These are phyloP conservation scores for Ischnus inquisitorius DNA, from an alignment of 2,888 invertebrate species.

Conservation along the genomic window DNA sequence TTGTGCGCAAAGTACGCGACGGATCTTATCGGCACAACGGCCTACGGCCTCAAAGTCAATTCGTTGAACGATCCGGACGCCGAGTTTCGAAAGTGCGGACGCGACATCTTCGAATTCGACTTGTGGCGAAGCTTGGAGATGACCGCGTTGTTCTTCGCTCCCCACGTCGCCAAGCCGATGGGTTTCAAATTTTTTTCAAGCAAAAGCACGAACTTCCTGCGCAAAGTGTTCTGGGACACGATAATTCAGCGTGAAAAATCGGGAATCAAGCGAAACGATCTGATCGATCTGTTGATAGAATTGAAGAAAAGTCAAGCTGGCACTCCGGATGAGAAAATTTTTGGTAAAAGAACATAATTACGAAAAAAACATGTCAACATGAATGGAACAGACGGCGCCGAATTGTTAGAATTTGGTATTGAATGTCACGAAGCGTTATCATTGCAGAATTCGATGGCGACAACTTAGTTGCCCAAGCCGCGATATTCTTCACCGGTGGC, in stretches of 20 bases:
- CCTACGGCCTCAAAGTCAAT: slow-evolving; percentile 86
- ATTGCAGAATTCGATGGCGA: slow-evolving; percentile 78
- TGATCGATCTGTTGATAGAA: slow-evolving; percentile 86
- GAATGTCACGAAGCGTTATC: neutral
- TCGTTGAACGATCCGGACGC: slow-evolving; percentile 84
- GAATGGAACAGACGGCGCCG: neutral
- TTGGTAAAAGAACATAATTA: slow-evolving; percentile 55
- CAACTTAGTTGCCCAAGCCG: slow-evolving; percentile 78
- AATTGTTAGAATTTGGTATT: neutral
- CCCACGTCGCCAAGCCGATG: slow-evolving; percentile 81
- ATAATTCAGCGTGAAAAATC: slow-evolving; percentile 84
- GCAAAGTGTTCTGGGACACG: slow-evolving; percentile 84
- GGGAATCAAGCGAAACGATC: slow-evolving; percentile 83
- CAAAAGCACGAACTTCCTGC: slow-evolving; percentile 82
- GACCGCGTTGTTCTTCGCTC: slow-evolving; percentile 84
- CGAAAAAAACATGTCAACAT: neutral
- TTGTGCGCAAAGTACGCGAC: slow-evolving; percentile 79
- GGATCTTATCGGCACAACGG: slow-evolving; percentile 86
- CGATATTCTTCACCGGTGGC: slow-evolving; percentile 79
- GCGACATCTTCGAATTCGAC: slow-evolving; percentile 83
- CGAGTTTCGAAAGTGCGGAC: slow-evolving; percentile 85
- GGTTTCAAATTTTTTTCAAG: slow-evolving; percentile 83
- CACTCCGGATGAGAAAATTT: slow-evolving; percentile 57
- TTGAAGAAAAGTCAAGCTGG: slow-evolving; percentile 79
- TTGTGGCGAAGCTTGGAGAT: slow-evolving; percentile 82